A percentile compares a stretch with the other conserved stretches of the same genome.
Conservation (phyloP, 2,113 vertebrate genomes). For the Leucoraja erinaceus region DNA sequence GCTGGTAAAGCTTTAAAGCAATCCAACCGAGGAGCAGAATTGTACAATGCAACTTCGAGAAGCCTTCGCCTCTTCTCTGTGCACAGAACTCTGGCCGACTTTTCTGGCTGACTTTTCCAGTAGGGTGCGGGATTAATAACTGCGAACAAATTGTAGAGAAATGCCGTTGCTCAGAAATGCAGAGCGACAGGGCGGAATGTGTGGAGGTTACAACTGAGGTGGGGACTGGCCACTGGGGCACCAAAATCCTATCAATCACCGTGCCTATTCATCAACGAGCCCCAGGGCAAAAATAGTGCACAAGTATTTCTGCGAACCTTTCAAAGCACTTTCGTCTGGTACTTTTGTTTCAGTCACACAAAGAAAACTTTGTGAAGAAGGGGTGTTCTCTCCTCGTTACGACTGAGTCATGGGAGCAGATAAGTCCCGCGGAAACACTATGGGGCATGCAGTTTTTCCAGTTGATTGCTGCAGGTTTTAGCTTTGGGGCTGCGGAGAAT, state of each 20-base stretch:
- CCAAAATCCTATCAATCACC: background rate
- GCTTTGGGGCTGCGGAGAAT: background rate
- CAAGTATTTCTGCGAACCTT: background rate
- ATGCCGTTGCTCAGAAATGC: background rate
- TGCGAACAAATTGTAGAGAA: background rate
- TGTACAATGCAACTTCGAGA: background rate
- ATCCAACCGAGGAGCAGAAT: background rate
- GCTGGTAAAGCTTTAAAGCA: background rate
- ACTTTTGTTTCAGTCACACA: background rate
- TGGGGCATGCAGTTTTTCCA: background rate
- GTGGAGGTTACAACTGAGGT: background rate
- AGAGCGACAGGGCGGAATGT: background rate
- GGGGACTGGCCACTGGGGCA: background rate
- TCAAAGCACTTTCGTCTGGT: background rate
- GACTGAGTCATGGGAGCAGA: background rate
- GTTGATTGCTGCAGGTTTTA: background rate
- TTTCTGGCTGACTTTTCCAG: background rate
- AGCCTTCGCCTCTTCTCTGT: background rate
- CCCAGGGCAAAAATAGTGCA: background rate
- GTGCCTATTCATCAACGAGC: too few species aligned
- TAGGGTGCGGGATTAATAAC: too few species aligned
- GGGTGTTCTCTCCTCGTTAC: background rate
- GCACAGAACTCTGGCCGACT: background rate
- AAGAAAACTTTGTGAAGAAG: background rate
- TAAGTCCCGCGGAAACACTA: background rate